Percentiles rank a stretch among this genome's conserved stretches.
Conservation (phyloP, 2,888 invertebrate genomes). For the Erebia palarica region DNA sequence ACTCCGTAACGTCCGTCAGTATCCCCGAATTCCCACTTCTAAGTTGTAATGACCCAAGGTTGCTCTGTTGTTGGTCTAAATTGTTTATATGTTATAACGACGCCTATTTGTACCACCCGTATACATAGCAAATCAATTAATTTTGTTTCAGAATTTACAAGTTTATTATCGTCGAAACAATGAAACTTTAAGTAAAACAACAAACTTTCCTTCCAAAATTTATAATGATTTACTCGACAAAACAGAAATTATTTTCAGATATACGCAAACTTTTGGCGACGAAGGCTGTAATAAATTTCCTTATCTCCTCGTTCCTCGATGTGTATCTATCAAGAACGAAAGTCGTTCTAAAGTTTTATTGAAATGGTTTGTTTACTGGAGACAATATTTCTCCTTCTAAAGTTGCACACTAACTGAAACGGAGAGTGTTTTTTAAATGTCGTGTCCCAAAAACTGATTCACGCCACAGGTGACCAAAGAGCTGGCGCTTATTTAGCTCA, state of each 20-base stretch:
- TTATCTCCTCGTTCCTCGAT: conserved; percentile 57
- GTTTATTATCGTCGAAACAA: neutral
- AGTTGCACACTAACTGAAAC: conserved; percentile 32
- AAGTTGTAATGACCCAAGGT: too few species aligned
- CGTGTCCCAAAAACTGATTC: too few species aligned
- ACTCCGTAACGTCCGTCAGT: too few species aligned
- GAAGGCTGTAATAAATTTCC: conserved; percentile 53
- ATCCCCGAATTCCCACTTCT: too few species aligned
- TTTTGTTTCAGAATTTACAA: neutral
- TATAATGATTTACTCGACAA: conserved; percentile 32
- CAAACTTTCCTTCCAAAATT: conserved; percentile 25
- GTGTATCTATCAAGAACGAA: conserved; percentile 60
- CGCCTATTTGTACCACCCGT: neutral
- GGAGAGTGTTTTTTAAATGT: too few species aligned
- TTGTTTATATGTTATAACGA: too few species aligned
- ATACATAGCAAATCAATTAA: neutral
- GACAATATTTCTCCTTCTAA: conserved; percentile 56
- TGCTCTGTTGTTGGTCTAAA: too few species aligned
- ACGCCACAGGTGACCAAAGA: too few species aligned
- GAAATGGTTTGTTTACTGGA: conserved; percentile 60
- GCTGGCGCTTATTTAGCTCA: too few species aligned
- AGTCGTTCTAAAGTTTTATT: conserved; percentile 54
- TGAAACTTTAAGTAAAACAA: conserved; percentile 12
- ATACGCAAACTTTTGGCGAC: conserved; percentile 52
- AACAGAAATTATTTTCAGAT: conserved; percentile 49